A percentile compares a stretch with the other conserved stretches of the same genome.
phyloP scores from a whole-genome alignment of 1,140 invertebrate genomes.

The Pteromalus puparum region DNA sequence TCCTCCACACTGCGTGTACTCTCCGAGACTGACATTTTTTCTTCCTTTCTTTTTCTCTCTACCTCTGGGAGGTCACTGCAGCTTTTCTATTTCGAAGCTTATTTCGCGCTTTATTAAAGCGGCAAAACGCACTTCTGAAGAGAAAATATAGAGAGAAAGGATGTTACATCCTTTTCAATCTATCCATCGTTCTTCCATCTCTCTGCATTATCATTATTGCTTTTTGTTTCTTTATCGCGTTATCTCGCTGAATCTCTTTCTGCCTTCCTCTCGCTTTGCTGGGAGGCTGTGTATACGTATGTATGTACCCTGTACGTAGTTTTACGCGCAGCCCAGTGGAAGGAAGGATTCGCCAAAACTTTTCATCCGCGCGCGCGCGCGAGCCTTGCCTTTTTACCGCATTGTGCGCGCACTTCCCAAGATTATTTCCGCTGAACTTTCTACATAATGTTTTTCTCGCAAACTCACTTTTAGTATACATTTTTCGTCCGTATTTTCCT shows the following conservation, averaged over 20 bases:
- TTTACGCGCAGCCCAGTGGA: not conserved
- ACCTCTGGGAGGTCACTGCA: not conserved
- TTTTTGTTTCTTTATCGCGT: not conserved
- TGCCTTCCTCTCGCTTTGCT: not conserved
- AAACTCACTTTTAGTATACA: not conserved
- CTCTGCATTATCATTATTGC: not conserved
- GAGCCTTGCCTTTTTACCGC: not conserved
- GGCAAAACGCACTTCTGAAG: not conserved
- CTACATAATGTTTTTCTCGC: not conserved
- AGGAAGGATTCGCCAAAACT: not conserved
- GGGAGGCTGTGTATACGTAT: not conserved
- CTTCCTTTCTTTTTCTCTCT: too few relatives aligned
- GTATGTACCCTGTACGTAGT: not conserved
- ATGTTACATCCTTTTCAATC: not conserved
- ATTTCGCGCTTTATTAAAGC: not conserved
- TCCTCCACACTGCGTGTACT: too few relatives aligned
- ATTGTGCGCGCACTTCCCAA: not conserved
- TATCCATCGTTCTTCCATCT: not conserved
- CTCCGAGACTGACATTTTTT: too few relatives aligned
- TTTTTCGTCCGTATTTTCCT: not conserved
- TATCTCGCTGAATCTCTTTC: not conserved
- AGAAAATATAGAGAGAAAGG: not conserved
- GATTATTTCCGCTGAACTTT: conserved; percentile 9
- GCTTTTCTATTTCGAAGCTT: not conserved
- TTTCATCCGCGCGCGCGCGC: not conserved